Evolutionary conservation across 2,888 invertebrate species (phyloP).

Genomic region (Eilema sororculum): DNA sequence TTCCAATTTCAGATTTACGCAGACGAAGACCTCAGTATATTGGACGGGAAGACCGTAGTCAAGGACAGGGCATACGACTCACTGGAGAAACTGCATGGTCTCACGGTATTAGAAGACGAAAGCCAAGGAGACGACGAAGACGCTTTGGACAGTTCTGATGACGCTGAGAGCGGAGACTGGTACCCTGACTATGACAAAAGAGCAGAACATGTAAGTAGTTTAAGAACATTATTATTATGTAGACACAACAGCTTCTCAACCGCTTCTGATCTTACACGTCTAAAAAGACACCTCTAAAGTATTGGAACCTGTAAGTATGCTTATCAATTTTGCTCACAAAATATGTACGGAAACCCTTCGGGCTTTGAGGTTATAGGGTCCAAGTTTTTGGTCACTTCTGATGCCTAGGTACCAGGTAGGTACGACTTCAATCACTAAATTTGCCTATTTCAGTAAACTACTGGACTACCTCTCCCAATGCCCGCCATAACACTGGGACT

Average conservation of each 20-base stretch:
- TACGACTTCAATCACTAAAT: too few species aligned
- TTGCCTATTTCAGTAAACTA: too few species aligned
- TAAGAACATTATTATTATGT: background rate
- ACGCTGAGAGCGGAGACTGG: conserved; percentile 79
- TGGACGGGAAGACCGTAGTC: conserved; percentile 51
- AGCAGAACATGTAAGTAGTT: conserved; percentile 64
- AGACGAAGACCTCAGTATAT: conserved; percentile 70
- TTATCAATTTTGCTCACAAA: too few species aligned
- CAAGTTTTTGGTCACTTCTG: too few species aligned
- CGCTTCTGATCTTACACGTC: background rate
- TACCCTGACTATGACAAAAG: conserved; percentile 76
- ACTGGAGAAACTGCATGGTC: conserved; percentile 72
- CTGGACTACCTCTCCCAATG: background rate
- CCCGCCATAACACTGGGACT: background rate
- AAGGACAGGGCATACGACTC: conserved; percentile 57
- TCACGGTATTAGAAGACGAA: conserved; percentile 78
- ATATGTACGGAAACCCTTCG: too few species aligned
- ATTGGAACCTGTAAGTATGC: too few species aligned
- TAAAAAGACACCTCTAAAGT: too few species aligned
- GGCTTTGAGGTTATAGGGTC: too few species aligned
- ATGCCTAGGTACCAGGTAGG: too few species aligned
- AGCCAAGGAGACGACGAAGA: conserved; percentile 73
- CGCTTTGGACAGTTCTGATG: conserved; percentile 67
- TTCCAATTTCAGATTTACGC: conserved; percentile 72
- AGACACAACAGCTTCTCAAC: background rate